Base-by-base conservation (phyloP, 2,113 vertebrate species). In the Oryzias javanicus region DNA sequence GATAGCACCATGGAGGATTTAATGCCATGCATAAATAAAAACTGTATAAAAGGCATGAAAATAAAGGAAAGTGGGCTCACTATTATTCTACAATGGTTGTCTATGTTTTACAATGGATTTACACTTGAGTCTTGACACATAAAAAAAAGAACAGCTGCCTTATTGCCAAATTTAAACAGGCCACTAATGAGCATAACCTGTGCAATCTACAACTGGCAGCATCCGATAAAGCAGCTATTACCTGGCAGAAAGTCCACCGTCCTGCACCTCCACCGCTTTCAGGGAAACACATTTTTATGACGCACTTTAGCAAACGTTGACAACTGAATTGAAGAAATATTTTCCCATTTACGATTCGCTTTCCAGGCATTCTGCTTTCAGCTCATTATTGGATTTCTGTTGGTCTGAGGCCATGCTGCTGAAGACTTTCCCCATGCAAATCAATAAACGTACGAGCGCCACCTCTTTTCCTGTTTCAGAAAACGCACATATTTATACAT, bases 171-270 rank as follows among this genome's bases (percentile, higher is more conserved):
- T 27, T 22, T 49, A 55, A 78, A 55, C 20, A 55, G n/a, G 53
- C 12, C 22, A 20, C 62, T 82, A 82, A 78, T 66, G 76, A 85
- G 61, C 42, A 42, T 13, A 49, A 78, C 66, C 51, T 46, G 44
- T 22, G 40, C 14, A 29, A 73, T 74, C 20, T 44, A 17, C 60
- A 62, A 65, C 6, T 70, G 51, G 67, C 63, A 50, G 60, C 42
- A 59, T 16, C 42, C 63, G 42, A 41, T 42, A 67, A 40, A 60
- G 0, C 49, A 57, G 57, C 40, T 14, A 58, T 47, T 35, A 64
- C 55, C 58, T 51, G 18, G 71, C 45, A 60, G 46, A 44, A 45
- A 13, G 42, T 60, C 42, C 63, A 22, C 49, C 35, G 57, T 44
- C 35, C 35, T 35, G 35, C 10, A 10, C 10, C 18, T 27, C 42